These are phyloP conservation scores for Phylloscopus trochilus DNA, from an alignment of 2,113 vertebrate species.

Conservation along the genomic window DNA sequence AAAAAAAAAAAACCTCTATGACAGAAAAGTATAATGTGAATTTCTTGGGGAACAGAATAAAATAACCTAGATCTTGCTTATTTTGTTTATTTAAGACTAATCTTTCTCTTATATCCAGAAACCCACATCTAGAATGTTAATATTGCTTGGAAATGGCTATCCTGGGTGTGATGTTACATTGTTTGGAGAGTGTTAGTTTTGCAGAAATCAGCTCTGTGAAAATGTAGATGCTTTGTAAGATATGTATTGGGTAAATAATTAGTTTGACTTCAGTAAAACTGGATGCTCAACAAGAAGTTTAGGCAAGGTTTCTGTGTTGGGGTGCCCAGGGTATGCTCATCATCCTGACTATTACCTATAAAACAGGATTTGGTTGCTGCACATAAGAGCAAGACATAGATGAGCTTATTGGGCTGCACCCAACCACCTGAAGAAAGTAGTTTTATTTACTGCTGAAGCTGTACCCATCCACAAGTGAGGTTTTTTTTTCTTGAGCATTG, in stretches of 20 bases:
- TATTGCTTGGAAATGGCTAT: background rate
- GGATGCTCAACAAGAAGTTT: background rate
- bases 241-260: background rate
- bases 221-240: background rate
- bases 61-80: background rate
- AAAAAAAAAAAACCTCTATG: too few relatives aligned
- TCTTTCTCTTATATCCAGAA: background rate
- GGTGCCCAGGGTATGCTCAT: background rate
- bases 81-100: background rate
- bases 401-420: background rate
- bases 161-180: too few relatives aligned
- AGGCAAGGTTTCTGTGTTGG: background rate
- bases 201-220: background rate
- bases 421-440: background rate
- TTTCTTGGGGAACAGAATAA: background rate
- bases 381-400: background rate
- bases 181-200: background rate
- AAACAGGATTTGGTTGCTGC: background rate
- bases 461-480: background rate
- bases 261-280: background rate
- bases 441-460: background rate
- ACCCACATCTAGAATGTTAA: background rate
- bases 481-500: background rate
- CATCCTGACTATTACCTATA: background rate
- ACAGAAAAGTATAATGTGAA: background rate